Percentiles rank a stretch among this genome's conserved stretches.
phyloP scores from a whole-genome alignment of 2,113 vertebrate species.

The Ceyx cyanopectus region DNA sequence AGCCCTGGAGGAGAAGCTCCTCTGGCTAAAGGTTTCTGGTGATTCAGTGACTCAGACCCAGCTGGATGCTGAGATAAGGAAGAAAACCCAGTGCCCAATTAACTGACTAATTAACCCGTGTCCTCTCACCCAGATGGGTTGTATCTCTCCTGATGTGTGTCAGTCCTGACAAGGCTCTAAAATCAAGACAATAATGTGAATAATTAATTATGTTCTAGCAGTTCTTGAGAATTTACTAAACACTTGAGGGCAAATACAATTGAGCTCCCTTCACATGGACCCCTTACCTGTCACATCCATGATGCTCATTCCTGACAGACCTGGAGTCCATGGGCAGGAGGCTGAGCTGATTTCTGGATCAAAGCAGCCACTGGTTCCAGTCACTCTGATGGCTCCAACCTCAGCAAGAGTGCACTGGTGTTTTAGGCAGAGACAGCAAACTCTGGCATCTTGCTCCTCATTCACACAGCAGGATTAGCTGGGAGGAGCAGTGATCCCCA shows the following conservation, averaged over 20 bases:
- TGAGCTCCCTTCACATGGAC: neutral
- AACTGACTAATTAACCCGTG: too few relatives aligned
- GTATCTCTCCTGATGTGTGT: fast-evolving
- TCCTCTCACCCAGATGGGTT: fast-evolving
- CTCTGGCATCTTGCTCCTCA: neutral
- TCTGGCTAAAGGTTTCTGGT: neutral
- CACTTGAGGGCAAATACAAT: neutral
- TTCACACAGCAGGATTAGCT: neutral
- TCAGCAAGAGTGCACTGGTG: fast-evolving
- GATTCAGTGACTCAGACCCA: neutral
- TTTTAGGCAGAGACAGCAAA: neutral
- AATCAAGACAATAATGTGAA: neutral
- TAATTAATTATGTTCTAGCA: neutral
- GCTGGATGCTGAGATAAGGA: neutral
- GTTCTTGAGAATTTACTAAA: neutral
- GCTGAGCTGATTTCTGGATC: neutral
- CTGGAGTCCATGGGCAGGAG: neutral
- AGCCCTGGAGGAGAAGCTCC: neutral
- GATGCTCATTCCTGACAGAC: neutral
- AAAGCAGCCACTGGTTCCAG: neutral
- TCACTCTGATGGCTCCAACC: neutral
- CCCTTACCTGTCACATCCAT: neutral
- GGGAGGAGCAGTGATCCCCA: neutral
- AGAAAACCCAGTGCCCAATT: neutral
- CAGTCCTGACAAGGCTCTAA: neutral